Evolutionary conservation across 1,140 invertebrate genomes (phyloP), one percentile per base, ranked within the genome.

Genomic region (Diachasmimorpha longicaudata): DNA sequence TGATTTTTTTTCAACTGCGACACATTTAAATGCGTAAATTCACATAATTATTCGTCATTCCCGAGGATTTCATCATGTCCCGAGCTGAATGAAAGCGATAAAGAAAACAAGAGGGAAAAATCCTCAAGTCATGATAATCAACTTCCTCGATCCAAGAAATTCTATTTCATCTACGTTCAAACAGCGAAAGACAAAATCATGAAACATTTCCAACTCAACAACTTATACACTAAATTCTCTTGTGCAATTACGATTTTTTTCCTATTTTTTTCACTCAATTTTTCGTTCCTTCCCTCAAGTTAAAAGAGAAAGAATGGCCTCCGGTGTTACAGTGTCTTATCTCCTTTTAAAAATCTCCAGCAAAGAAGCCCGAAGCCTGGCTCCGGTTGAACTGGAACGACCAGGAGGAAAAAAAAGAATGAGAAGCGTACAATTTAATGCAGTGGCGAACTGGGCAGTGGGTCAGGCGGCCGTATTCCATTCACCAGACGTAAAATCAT

Each of bases 381-480:
- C n/a, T 71, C 42, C 48, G 44, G 19, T 25, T 31, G 58, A 44
- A 42, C 42, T 66, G 23, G 58, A 44, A 58, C 58, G 58, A 31
- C 58, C 48, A 71, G 55, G 48, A 67, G 55, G 8, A 55, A 55
- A 10, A 72, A 71, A 66, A 63, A 44, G 37, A 72, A 72, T 9
- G 39, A 39, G 72, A 70, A 74, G 69, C 21, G 73, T 46, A 79
- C 72, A 44, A 79, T 79, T 79, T 76, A 79, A 72, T 79, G 52
- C 74, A 78, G 75, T 68, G 68, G 67, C 74, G 70, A 73, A 75
- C 70, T 63, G 77, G 77, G 67, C 77, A 79, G 78, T 79, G 74
- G 78, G 78, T 79, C 78, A 79, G 78, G 71, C 68, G 75, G 78
- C 58, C 73, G 74, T 46, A 31, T 71, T n/a, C 75, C 78, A 79